Evolutionary conservation across 2,113 vertebrate species (phyloP).

Genomic region (Ancistrus triradiatus): DNA sequence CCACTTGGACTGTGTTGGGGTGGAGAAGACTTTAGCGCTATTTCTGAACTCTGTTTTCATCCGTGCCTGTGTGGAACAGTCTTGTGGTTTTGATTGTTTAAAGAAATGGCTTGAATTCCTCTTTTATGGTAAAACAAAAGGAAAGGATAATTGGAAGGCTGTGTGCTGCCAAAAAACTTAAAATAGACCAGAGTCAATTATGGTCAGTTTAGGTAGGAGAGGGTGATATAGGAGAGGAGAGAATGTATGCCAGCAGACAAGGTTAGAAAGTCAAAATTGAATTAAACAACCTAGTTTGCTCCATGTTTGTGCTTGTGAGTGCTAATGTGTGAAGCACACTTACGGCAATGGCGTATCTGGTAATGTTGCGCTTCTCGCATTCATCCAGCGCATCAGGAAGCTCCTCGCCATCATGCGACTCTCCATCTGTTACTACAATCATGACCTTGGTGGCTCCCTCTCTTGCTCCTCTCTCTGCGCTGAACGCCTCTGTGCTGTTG

Average conservation of each 20-base stretch:
- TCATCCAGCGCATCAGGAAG: constrained; percentile 75
- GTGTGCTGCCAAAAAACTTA: constrained; percentile 12
- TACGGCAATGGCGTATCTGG: constrained; percentile 41
- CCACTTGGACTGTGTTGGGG: constrained; percentile 25
- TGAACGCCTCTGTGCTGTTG: constrained; percentile 86
- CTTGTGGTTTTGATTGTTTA: constrained; percentile 37
- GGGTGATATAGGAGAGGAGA: too few relatives aligned
- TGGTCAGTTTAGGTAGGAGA: constrained; percentile 28
- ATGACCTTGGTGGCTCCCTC: constrained; percentile 82
- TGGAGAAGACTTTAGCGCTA: constrained; percentile 14
- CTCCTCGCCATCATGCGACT: constrained; percentile 91
- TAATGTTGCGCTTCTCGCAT: constrained; percentile 73
- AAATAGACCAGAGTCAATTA: constrained; percentile 34
- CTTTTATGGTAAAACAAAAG: constrained; percentile 15
- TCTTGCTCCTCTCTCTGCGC: constrained; percentile 73
- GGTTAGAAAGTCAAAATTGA: too few relatives aligned
- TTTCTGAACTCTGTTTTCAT: constrained; percentile 32
- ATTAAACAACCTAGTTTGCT: too few relatives aligned
- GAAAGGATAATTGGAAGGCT: constrained; percentile 26
- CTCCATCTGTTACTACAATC: constrained; percentile 93
- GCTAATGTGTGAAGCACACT: constrained; percentile 24
- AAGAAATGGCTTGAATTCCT: constrained; percentile 30
- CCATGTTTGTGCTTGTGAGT: too few relatives aligned
- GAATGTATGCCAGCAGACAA: too few relatives aligned
- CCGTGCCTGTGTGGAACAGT: constrained; percentile 20